Conservation (phyloP, 2,888 invertebrate species). For the Napeogenes inachia region DNA sequence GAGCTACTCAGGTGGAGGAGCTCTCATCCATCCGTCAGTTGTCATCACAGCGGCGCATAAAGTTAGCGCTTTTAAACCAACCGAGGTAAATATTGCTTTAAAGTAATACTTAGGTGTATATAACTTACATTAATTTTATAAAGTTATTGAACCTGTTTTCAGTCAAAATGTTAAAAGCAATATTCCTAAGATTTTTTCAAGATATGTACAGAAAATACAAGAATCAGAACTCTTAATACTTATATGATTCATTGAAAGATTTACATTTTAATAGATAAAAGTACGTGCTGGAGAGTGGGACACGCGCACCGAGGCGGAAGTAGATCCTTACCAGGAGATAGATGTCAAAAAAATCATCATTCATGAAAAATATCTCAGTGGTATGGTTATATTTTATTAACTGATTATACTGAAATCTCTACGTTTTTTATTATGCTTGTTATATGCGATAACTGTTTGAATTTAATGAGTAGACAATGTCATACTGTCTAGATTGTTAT, state of each 20-base stretch:
- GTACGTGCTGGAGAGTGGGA: slow-evolving; percentile 90
- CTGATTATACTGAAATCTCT: too few species aligned
- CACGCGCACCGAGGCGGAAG: slow-evolving; percentile 83
- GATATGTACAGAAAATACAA: too few species aligned
- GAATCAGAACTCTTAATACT: too few species aligned
- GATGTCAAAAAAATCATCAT: slow-evolving; percentile 74
- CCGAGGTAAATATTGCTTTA: slow-evolving; percentile 17
- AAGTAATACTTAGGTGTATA: too few species aligned
- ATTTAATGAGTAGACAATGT: too few species aligned
- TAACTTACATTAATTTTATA: too few species aligned
- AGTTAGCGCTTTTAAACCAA: slow-evolving; percentile 48
- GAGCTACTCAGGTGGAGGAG: slow-evolving; percentile 77
- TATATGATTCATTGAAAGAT: background rate
- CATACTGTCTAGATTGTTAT: too few species aligned
- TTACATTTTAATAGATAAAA: slow-evolving; percentile 37
- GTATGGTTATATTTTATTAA: slow-evolving; percentile 33
- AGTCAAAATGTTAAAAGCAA: too few species aligned
- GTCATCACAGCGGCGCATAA: slow-evolving; percentile 91
- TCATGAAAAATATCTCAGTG: slow-evolving; percentile 80
- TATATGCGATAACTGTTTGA: too few species aligned
- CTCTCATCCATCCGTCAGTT: slow-evolving; percentile 82
- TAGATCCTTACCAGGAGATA: slow-evolving; percentile 83
- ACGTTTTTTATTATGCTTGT: too few species aligned
- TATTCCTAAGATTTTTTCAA: too few species aligned
- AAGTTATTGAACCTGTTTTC: too few species aligned